Evolutionary conservation across 53 echinoderm and acorn worm genomes (phyloP), one percentile per base, ranked within the genome.

Genomic region (Actinopyga echinites): DNA sequence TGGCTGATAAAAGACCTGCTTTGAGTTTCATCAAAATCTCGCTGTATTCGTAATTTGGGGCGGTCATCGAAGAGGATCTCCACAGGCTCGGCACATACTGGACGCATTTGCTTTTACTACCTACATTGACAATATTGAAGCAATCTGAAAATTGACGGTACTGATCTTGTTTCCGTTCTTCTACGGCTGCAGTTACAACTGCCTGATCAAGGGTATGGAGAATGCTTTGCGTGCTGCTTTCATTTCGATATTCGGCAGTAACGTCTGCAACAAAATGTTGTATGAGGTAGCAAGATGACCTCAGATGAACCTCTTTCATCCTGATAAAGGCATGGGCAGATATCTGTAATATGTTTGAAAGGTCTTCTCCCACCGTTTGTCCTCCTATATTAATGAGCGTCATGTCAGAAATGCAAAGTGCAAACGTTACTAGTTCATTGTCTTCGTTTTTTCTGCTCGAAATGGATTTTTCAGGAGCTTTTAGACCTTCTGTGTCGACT

Each of bases 311-410:
- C 31, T 75, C 75, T 15, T 75, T 75, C 75, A 75, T 75, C 26
- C 75, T 75, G n/a, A 75, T 75, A 25, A 75, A 75, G 23, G 75
- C 75, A 75, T 75, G 75, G 2, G 75, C 75, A 49, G 75, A 44
- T 0, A 75, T 75, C 23, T 75, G 75, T 3, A 78, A n/a, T 13
- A n/a, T n/a, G n/a, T n/a, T n/a, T n/a, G n/a, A n/a, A n/a, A n/a
- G n/a, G n/a, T n/a, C n/a, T n/a, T n/a, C n/a, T n/a, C n/a, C n/a
- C n/a, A n/a, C n/a, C n/a, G n/a, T n/a, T n/a, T n/a, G n/a, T n/a
- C n/a, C n/a, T n/a, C n/a, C n/a, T n/a, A n/a, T n/a, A n/a, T n/a
- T n/a, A n/a, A n/a, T n/a, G n/a, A n/a, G n/a, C n/a, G 78, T 78
- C 56, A 78, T 30, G 29, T 78, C 78, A 28, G 78, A 78, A 4